Percentiles rank a stretch among this genome's conserved stretches.
phyloP scores from a whole-genome alignment of 2,888 invertebrate genomes.

The Eurytoma adleriae region DNA sequence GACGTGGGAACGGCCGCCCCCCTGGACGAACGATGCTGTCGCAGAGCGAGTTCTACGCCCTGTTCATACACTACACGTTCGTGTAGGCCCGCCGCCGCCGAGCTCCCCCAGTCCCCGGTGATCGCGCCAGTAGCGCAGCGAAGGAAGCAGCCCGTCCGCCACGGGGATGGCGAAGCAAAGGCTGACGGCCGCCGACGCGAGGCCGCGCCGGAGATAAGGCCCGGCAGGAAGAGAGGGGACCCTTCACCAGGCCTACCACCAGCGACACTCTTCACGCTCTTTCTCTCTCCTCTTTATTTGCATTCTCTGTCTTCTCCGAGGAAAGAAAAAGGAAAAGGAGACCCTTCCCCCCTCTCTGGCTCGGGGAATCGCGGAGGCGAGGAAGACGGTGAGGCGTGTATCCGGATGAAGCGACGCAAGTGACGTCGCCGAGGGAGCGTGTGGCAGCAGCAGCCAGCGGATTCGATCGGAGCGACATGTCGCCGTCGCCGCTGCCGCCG shows the following conservation, averaged over 20 bases:
- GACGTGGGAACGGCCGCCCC: too few relatives aligned
- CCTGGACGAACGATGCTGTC: slow-evolving; percentile 66
- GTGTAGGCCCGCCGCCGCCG: slow-evolving; percentile 65
- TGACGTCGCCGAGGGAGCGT: slow-evolving; percentile 21
- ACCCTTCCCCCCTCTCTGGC: too few relatives aligned
- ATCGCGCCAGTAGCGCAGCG: background rate
- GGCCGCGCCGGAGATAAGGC: slow-evolving; percentile 67
- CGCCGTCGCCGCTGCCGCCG: slow-evolving; percentile 22
- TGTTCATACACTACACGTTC: slow-evolving; percentile 74
- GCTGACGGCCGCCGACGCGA: background rate
- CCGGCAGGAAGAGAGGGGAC: background rate
- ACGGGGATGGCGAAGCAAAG: slow-evolving; percentile 19
- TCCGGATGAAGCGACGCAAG: slow-evolving; percentile 49
- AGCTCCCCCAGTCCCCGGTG: too few relatives aligned
- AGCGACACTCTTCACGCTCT: too few relatives aligned
- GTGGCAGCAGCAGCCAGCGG: background rate
- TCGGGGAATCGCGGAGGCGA: background rate
- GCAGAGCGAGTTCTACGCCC: slow-evolving; percentile 74
- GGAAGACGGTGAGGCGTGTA: slow-evolving; percentile 32
- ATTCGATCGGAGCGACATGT: slow-evolving; percentile 46
- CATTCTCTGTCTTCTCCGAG: too few relatives aligned
- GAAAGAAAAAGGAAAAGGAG: too few relatives aligned
- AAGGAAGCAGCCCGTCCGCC: slow-evolving; percentile 57
- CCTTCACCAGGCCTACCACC: too few relatives aligned
- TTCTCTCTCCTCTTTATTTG: too few relatives aligned